Evolutionary conservation across 2,113 vertebrate species (phyloP).

Genomic region (Ptilorrhoa leucosticta): DNA sequence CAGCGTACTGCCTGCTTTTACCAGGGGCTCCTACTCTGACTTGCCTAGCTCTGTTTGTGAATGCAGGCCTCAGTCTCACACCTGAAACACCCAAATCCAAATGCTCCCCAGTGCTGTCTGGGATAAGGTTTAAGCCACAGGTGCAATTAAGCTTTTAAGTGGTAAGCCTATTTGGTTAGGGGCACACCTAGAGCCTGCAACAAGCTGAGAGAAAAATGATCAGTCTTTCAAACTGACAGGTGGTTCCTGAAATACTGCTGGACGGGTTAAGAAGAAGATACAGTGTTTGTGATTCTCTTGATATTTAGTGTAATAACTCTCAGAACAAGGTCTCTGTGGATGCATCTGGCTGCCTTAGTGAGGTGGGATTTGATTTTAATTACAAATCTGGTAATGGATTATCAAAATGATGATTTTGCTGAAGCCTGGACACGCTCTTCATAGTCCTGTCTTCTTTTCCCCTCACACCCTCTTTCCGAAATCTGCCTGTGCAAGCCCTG

Average conservation of each 20-base stretch:
- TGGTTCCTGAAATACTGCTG: slow-evolving; percentile 39
- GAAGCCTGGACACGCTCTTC: not conserved
- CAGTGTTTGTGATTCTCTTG: slow-evolving; percentile 26
- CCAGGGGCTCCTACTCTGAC: not conserved
- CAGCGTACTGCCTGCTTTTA: not conserved
- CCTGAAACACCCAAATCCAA: slow-evolving; percentile 48
- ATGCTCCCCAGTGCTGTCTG: slow-evolving; percentile 9
- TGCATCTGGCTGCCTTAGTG: not conserved
- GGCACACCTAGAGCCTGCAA: slow-evolving; percentile 45
- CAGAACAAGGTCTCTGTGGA: not conserved
- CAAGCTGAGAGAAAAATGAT: not conserved
- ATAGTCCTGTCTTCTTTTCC: not conserved
- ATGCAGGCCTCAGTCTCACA: not conserved
- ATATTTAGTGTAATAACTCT: slow-evolving; percentile 37
- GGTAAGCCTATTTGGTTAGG: slow-evolving; percentile 53
- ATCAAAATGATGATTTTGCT: slow-evolving; percentile 11
- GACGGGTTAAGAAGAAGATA: slow-evolving; percentile 42
- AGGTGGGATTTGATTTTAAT: slow-evolving; percentile 45
- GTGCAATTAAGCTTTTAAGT: slow-evolving; percentile 60
- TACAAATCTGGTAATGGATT: slow-evolving; percentile 1
- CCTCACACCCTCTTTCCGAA: not conserved
- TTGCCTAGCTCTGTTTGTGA: not conserved
- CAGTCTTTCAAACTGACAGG: slow-evolving; percentile 25
- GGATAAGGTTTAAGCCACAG: slow-evolving; percentile 54
- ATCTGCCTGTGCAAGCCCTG: not conserved